phyloP scores from a whole-genome alignment of 2,888 invertebrate species.

The Heliconius aoede region DNA sequence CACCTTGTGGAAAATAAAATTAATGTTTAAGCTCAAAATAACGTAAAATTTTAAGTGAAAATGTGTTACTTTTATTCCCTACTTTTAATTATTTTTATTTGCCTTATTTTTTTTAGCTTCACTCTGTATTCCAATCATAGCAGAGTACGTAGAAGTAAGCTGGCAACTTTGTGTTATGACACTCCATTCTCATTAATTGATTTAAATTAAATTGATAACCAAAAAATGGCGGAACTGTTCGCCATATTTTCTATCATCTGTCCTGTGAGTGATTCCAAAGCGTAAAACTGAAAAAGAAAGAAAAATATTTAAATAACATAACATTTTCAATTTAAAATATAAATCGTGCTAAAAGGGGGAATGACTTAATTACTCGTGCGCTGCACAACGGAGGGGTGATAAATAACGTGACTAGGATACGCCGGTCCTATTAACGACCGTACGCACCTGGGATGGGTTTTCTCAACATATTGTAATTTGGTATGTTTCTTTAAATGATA shows the following conservation, averaged over 20 bases:
- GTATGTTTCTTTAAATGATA: background rate
- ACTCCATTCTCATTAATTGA: no score
- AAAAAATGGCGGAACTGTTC: no score
- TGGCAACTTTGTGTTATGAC: no score
- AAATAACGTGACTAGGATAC: conserved; percentile 38
- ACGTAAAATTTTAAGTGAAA: background rate
- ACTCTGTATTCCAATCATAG: no score
- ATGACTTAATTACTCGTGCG: conserved; percentile 34
- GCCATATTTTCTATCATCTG: no score
- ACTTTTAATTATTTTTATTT: no score
- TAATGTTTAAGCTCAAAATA: background rate
- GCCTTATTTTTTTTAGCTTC: no score
- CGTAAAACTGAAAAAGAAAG: background rate
- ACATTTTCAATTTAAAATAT: conserved; percentile 24
- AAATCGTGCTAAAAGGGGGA: conserved; percentile 30
- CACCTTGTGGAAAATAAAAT: background rate
- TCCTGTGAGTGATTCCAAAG: no score
- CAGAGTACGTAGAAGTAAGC: no score
- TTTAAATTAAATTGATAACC: no score
- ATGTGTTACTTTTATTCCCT: background rate
- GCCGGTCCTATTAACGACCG: conserved; percentile 26
- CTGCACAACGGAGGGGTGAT: conserved; percentile 27
- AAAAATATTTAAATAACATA: background rate
- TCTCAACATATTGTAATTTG: background rate
- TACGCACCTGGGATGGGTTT: conserved; percentile 27